Base-by-base conservation (phyloP, 2,797 vertebrate genomes). In the Lagorchestes hirsutus region DNA sequence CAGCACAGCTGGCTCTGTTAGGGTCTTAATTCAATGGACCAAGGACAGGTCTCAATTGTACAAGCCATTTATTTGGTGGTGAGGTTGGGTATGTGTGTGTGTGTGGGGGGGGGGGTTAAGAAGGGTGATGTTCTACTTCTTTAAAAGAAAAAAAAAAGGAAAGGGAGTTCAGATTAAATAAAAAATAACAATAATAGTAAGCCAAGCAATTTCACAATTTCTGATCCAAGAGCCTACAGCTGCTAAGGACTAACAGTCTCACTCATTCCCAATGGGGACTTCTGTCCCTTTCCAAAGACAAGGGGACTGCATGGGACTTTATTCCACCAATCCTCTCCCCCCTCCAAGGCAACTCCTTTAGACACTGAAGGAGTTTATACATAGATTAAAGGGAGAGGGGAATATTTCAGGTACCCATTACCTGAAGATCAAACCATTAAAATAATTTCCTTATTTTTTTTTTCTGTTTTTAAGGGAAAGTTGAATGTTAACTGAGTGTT, bases 1-100 rank as follows among this genome's bases (percentile, higher is more conserved):
- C 98, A 98, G 98, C 98, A 98, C 98, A 98, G 98, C 98, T 98
- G 98, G 98, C 98, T 98, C 97, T 93, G 98, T 96, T 97, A 98
- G 97, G 97, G 97, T 98, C 98, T 98, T 98, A 98, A 98, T 98
- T 98, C 98, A 98, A 98, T 98, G 98, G 97, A 98, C 97, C 98
- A 98, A 98, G 98, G 98, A 98, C 98, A 98, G 97, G 97, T 98
- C 98, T 98, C 98, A 97, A 97, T 98, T 98, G 97, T 94, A 97
- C 95, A 97, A 98, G 97, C 97, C 98, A 98, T 98, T 97, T 98
- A 98, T 98, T 97, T 98, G 97, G 97, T 95, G 94, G 92, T 93
- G 95, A 93, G 82, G 82, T 62, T 97, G 90, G 93, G 67, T 52
- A 52, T 52, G 4, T 52, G 52, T 52, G 52, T 5, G 52, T 5